These are phyloP conservation scores for Aplysina aerophoba DNA, from an alignment of 37 sponge, comb jelly and placozoan genomes.

Conservation along the genomic window DNA sequence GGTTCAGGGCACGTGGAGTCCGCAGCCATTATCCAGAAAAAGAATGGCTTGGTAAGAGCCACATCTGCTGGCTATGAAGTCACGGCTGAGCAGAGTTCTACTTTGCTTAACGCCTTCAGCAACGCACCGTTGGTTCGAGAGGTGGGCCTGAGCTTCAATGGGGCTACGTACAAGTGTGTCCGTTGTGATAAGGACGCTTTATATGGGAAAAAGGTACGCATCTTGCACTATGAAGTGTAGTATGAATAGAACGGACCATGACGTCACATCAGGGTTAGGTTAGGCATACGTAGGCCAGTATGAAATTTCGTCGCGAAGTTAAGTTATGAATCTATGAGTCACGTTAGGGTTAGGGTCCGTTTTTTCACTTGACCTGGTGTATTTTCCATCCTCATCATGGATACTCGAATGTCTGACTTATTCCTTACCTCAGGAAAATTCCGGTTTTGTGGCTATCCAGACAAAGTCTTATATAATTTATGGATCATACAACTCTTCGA, in stretches of 20 bases:
- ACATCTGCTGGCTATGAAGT: constrained; percentile 76
- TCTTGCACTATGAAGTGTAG: not conserved
- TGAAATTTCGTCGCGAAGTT: not conserved
- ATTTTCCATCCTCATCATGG: not conserved
- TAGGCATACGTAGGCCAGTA: not conserved
- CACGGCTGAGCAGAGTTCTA: constrained; percentile 54
- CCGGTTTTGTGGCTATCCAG: constrained; percentile 76
- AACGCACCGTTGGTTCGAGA: constrained; percentile 54
- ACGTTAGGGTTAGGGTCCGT: not conserved
- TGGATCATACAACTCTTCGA: constrained; percentile 77
- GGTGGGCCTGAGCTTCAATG: constrained; percentile 79
- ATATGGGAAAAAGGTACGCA: constrained; percentile 74
- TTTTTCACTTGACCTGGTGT: not conserved
- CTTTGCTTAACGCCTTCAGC: constrained; percentile 48
- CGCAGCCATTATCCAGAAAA: constrained; percentile 71
- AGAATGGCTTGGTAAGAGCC: constrained; percentile 72
- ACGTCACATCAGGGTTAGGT: not conserved
- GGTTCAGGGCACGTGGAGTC: constrained; percentile 88
- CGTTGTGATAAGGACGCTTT: constrained; percentile 83
- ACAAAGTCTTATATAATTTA: constrained; percentile 71
- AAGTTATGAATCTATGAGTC: not conserved
- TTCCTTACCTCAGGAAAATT: constrained; percentile 28
- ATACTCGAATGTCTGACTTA: not conserved
- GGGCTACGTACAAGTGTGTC: constrained; percentile 69
- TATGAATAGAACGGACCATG: not conserved